Percentiles rank a stretch among this genome's conserved stretches.
Conservation (phyloP, 1,140 invertebrate genomes). For the Colletes latitarsis region DNA sequence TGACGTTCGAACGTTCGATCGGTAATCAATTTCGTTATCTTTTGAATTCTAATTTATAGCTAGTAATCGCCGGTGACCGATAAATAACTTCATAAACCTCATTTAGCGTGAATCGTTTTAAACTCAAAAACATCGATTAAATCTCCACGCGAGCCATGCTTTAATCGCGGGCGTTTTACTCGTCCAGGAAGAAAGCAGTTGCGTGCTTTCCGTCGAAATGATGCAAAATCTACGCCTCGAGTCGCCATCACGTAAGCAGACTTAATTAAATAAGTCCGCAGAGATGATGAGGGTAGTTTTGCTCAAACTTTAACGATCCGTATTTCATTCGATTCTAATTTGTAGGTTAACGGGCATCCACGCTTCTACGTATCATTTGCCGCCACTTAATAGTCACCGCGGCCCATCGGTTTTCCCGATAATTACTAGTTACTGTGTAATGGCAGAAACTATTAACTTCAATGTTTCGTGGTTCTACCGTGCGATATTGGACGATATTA, state of each 20-base stretch:
- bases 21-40: too few relatives aligned
- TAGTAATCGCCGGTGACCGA: not conserved
- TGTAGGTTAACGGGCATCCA: slow-evolving; percentile 19
- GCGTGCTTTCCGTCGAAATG: not conserved
- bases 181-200: too few relatives aligned
- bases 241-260: slow-evolving; percentile 27
- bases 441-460: slow-evolving; percentile 53
- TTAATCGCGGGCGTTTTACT: slow-evolving; percentile 1
- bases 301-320: slow-evolving; percentile 48
- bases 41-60: too few relatives aligned
- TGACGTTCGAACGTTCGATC: too few relatives aligned
- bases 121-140: not conserved
- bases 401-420: slow-evolving; percentile 56
- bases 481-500: too few relatives aligned
- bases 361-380: slow-evolving; percentile 30
- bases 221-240: too few relatives aligned
- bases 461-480: too few relatives aligned
- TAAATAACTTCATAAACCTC: not conserved
- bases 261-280: slow-evolving; percentile 56
- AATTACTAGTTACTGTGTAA: slow-evolving; percentile 55
- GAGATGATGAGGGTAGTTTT: too few relatives aligned
- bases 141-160: not conserved
- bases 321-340: slow-evolving; percentile 60
- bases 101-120: not conserved
- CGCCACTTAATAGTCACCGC: slow-evolving; percentile 50